Base-by-base conservation (phyloP, 2,888 invertebrate species). In the Chouioia cunea region DNA sequence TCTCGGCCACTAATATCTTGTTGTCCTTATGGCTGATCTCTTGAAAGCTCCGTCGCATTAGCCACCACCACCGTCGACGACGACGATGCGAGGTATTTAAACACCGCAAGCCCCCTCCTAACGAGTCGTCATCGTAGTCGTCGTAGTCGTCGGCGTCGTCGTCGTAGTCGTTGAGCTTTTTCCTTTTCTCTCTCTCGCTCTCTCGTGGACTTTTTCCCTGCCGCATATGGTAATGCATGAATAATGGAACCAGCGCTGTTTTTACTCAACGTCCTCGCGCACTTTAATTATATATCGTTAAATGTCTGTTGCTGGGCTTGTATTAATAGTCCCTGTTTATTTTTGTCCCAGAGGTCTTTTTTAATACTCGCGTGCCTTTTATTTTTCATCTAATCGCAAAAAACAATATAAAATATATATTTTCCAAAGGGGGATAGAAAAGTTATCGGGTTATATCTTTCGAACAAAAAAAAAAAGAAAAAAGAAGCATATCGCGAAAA, bases 11-110 rank as follows among this genome's bases (percentile, higher is more conserved):
- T 78, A 77, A 78, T 77, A 78, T 76, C 76, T 75, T 74, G 75
- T 75, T 78, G 74, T 75, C 77, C 75, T 76, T 75, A 75, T 68
- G 74, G 77, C 76, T 78, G 74, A 78, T 78, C 78, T 76, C 74
- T 74, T 72, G 73, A 76, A 78, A 77, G 77, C 78, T 73, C 75
- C 73, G 73, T 74, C 67, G 76, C 73, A 78, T 76, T 75, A 77
- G 75, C 65, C 71, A 64, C 27, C 27, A 6, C 27, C 27, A 27
- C 20, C 54, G 59, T 56, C 65, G 68, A 64, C 53, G 36, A 10
- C 6, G 36, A 36, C 36, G 36, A 36, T 56, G 65, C 46, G 71
- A 48, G 66, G 73, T 71, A 71, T 74, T 74, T 71, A 75, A 74
- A 69, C 64, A 71, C 65, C 63, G 62, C 68, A 66, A 69, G 70